Evolutionary conservation across 2,113 vertebrate species (phyloP).

Genomic region (Dolichotis patagonum): DNA sequence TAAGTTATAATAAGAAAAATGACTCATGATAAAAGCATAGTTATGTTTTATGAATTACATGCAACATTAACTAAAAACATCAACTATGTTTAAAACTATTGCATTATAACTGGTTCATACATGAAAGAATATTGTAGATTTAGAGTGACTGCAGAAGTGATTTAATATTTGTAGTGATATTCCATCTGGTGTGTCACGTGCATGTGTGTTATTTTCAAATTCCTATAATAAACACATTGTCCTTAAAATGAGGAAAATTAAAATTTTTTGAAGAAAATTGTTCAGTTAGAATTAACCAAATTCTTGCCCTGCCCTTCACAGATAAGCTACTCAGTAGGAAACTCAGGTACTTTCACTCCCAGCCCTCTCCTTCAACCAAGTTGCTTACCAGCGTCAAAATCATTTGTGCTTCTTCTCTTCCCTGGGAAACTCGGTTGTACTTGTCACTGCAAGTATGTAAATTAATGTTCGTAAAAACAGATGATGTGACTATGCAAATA

Average conservation of each 20-base stretch:
- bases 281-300: neutral
- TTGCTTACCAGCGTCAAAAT: neutral
- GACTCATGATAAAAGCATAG: neutral
- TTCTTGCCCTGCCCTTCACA: neutral
- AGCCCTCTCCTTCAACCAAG: neutral
- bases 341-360: too few species aligned
- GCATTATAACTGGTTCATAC: neutral
- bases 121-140: neutral
- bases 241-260: neutral
- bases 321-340: accelerated
- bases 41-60: neutral
- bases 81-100: neutral
- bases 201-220: neutral
- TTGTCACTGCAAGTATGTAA: constrained; percentile 10
- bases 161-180: neutral
- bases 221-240: neutral
- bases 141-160: neutral
- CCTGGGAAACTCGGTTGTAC: neutral
- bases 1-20: neutral
- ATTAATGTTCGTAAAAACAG: neutral
- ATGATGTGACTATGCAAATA: neutral
- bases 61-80: neutral
- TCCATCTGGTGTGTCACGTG: neutral
- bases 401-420: neutral
- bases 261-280: neutral